Evolutionary conservation across 2,113 vertebrate species (phyloP).

Genomic region (Myrmecophaga tridactyla): DNA sequence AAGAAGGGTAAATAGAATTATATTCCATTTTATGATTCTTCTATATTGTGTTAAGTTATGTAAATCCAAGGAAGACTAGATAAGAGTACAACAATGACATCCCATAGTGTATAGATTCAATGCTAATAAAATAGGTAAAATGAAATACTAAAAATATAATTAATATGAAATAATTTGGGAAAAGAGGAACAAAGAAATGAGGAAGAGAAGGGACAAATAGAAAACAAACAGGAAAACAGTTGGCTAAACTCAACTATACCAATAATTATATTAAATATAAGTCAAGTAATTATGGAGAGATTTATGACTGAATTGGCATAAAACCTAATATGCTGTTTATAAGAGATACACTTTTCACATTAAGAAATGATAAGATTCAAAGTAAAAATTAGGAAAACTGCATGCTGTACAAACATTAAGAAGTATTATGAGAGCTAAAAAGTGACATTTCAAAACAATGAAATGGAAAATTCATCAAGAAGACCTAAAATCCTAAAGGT

Average conservation of each 20-base stretch:
- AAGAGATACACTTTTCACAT: background rate
- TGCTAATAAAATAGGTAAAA: background rate
- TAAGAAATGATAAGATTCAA: background rate
- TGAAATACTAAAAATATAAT: background rate
- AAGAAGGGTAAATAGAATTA: background rate
- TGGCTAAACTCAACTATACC: background rate
- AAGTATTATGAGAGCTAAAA: background rate
- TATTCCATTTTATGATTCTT: background rate
- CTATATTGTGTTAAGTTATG: background rate
- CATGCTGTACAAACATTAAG: background rate
- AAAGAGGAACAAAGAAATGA: background rate
- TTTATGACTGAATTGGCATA: background rate
- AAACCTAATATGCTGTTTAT: background rate
- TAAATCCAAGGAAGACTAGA: background rate
- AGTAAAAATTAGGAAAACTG: background rate
- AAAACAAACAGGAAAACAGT: background rate
- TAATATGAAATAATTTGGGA: background rate
- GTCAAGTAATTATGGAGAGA: background rate
- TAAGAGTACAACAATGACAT: background rate
- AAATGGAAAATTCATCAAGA: background rate
- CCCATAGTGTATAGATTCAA: background rate
- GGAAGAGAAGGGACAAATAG: background rate
- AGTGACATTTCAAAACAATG: background rate
- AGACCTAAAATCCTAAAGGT: background rate
- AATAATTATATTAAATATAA: background rate